These are phyloP conservation scores for Grammomys dolichurus DNA, from an alignment of 2,113 vertebrate species.

Conservation along the genomic window DNA sequence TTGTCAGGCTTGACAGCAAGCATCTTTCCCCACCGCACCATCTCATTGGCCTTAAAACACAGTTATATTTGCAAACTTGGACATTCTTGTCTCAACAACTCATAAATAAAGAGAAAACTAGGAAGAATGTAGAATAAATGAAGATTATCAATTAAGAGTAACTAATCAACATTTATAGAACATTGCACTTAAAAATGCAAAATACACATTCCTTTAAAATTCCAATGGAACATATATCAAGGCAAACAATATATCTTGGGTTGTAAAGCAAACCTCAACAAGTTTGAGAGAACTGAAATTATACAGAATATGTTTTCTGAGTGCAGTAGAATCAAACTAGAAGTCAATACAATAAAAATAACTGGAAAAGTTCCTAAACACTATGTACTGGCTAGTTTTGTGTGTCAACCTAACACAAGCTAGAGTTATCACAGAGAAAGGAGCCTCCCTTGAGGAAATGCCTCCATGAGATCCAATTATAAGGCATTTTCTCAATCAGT, in stretches of 20 bases:
- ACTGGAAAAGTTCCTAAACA: neutral
- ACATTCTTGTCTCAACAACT: neutral
- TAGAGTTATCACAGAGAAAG: too few relatives aligned
- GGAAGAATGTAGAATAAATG: neutral
- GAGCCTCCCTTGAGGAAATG: too few relatives aligned
- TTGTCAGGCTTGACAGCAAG: neutral
- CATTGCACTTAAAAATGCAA: neutral
- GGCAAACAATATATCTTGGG: neutral
- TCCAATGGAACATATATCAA: neutral
- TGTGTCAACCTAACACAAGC: too few relatives aligned
- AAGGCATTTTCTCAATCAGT: too few relatives aligned
- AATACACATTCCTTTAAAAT: neutral
- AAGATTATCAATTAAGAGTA: neutral
- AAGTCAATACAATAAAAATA: conserved; percentile 41
- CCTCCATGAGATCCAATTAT: too few relatives aligned
- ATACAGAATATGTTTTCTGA: neutral
- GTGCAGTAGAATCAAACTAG: conserved; percentile 5
- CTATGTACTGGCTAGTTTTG: too few relatives aligned
- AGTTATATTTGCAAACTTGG: neutral
- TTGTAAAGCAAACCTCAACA: conserved; percentile 17
- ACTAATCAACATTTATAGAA: neutral
- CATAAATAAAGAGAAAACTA: neutral
- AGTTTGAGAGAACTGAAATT: conserved; percentile 32
- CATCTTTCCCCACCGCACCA: neutral
- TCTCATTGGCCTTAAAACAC: neutral